A percentile compares a stretch with the other conserved stretches of the same genome.
phyloP scores from a whole-genome alignment of 2,113 vertebrate species.

The Forbesichthys agassizii region DNA sequence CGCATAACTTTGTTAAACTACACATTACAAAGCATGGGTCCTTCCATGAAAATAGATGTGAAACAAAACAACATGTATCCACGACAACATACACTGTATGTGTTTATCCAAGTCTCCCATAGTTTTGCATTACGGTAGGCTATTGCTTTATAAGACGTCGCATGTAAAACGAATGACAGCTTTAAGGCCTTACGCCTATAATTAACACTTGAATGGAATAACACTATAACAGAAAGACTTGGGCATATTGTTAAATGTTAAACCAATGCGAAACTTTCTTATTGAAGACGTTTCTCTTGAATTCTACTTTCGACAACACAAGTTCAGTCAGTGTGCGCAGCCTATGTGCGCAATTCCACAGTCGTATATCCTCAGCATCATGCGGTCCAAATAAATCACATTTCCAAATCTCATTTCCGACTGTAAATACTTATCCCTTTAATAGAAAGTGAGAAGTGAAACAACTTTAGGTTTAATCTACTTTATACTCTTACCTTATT shows the following conservation, averaged over 20 bases:
- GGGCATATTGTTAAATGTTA: no score
- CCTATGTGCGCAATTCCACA: constrained; percentile 22
- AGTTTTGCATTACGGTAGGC: no score
- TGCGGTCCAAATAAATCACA: constrained; percentile 2
- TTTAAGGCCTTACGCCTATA: background rate
- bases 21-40: no score
- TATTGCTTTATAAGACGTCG: background rate
- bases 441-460: background rate
- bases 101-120: no score
- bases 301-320: no score
- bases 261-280: no score
- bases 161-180: background rate
- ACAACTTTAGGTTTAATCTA: background rate
- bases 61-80: no score
- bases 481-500: constrained; percentile 63
- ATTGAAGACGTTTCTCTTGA: background rate
- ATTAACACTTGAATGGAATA: no score
- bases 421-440: background rate
- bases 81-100: no score
- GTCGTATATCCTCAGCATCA: constrained; percentile 22
- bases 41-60: no score
- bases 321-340: background rate
- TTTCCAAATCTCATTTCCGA: background rate
- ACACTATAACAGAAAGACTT: no score
- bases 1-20: constrained; percentile 35